Percentiles rank a stretch among this genome's conserved stretches.
Conservation (phyloP, 2,113 vertebrate species). For the Antechinus stuartii region DNA sequence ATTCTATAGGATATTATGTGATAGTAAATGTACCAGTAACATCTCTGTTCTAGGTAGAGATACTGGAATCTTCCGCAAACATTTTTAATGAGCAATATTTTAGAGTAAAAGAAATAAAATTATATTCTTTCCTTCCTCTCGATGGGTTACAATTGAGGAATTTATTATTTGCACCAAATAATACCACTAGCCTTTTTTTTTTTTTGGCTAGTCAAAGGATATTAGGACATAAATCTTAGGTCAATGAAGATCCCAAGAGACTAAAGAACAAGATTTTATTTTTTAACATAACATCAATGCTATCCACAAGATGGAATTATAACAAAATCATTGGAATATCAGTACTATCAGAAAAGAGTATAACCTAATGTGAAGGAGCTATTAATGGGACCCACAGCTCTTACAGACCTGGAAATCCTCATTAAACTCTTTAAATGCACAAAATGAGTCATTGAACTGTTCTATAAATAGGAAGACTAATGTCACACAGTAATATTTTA, state of each 20-base stretch:
- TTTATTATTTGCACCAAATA: background rate
- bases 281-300: constrained; percentile 7
- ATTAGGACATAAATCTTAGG: constrained; percentile 27
- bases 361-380: constrained; percentile 20
- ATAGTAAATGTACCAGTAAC: background rate
- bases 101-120: constrained; percentile 15
- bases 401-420: constrained; percentile 16
- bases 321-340: background rate
- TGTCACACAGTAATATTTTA: background rate
- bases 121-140: background rate
- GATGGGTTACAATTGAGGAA: background rate
- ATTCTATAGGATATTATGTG: background rate
- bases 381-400: background rate
- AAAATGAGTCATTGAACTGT: background rate
- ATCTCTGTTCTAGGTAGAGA: background rate
- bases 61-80: background rate
- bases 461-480: constrained; percentile 20
- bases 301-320: constrained; percentile 31
- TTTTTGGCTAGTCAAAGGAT: background rate
- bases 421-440: background rate
- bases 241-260: constrained; percentile 5
- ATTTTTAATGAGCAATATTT: background rate
- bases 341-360: background rate
- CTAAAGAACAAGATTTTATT: constrained; percentile 2
- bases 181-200: background rate